Conservation (phyloP, 2,113 vertebrate genomes). For the Tetrao urogallus region DNA sequence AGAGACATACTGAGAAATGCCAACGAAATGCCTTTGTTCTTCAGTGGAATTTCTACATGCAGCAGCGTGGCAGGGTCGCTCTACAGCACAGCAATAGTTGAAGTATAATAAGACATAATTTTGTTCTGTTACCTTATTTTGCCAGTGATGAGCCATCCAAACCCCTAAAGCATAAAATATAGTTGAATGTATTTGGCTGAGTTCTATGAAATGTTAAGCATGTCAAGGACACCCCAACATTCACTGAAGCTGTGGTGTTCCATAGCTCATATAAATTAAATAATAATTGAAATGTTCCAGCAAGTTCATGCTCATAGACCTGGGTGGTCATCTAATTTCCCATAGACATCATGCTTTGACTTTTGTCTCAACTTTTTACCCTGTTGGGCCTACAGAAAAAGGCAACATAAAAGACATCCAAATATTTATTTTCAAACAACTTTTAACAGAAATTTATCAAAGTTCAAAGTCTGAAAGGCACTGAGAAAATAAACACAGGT, state of each 20-base stretch:
- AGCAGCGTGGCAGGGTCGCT: background rate
- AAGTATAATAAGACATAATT: background rate
- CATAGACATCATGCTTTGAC: background rate
- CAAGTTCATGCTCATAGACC: background rate
- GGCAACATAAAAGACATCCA: background rate
- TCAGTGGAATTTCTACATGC: background rate
- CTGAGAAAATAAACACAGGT: background rate
- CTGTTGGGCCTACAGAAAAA: background rate
- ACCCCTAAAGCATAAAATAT: background rate
- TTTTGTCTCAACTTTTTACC: background rate
- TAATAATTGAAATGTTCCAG: background rate
- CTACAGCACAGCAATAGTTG: background rate
- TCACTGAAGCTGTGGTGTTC: background rate
- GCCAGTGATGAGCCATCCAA: background rate
- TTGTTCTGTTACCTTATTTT: background rate
- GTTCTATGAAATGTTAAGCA: background rate
- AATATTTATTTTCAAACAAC: background rate
- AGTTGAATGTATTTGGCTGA: background rate
- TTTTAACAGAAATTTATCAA: background rate
- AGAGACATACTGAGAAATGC: background rate
- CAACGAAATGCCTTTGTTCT: background rate
- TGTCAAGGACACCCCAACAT: background rate
- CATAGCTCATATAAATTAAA: background rate
- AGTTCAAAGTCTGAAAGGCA: conserved; percentile 21
- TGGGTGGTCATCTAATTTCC: background rate